These are phyloP conservation scores for Sipha maydis DNA, from an alignment of 2,888 invertebrate species.

Conservation along the genomic window DNA sequence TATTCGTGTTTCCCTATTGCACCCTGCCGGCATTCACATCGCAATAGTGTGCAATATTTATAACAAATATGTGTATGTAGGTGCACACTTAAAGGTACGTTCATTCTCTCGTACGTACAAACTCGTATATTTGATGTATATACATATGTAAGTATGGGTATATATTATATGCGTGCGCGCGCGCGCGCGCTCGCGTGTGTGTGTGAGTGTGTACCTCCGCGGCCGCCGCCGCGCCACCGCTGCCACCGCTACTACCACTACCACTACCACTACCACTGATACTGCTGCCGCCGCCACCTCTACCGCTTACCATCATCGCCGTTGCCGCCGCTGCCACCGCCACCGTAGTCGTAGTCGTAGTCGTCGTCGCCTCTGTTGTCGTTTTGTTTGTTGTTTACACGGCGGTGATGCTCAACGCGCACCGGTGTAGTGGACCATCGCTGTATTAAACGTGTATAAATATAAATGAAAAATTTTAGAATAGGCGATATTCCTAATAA, in stretches of 20 bases:
- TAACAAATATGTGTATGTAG: no score
- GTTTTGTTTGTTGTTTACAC: slow-evolving; percentile 57
- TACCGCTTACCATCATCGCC: neutral
- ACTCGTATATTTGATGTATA: neutral
- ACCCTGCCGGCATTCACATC: no score
- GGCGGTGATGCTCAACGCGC: slow-evolving; percentile 40
- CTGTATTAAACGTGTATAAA: neutral
- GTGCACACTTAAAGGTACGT: no score
- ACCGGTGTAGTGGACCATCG: slow-evolving; percentile 37
- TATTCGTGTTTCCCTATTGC: no score
- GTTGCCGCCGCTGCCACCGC: neutral
- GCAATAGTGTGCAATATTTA: no score
- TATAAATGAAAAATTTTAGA: neutral
- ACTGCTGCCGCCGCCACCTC: slow-evolving; percentile 1
- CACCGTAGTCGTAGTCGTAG: slow-evolving; percentile 7
- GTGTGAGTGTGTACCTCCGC: slow-evolving; percentile 28
- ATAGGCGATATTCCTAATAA: neutral
- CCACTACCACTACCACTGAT: no score
- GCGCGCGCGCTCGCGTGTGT: neutral
- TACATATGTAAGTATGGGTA: neutral
- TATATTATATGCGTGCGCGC: neutral
- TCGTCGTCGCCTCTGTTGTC: slow-evolving; percentile 38
- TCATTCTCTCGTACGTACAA: no score
- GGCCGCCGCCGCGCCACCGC: neutral
- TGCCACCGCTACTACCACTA: neutral